Evolutionary conservation across 2,797 vertebrate species (phyloP).

Genomic region (Euphonia xanthogaster): DNA sequence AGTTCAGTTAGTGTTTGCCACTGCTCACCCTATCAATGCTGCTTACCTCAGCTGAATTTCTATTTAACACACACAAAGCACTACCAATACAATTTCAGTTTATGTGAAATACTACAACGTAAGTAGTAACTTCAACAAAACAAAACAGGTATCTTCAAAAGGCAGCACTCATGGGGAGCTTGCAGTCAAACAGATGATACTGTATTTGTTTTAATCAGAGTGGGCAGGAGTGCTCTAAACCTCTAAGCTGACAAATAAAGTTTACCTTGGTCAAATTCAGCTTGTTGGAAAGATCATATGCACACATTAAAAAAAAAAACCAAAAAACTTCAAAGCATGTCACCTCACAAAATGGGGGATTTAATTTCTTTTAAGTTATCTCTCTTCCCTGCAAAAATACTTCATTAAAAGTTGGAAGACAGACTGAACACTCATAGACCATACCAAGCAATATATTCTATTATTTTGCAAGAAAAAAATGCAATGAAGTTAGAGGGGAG

Average conservation of each 20-base stretch:
- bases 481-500: neutral
- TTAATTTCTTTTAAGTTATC: neutral
- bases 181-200: rapidly evolving
- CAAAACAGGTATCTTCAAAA: neutral
- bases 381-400: neutral
- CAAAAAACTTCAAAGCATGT: neutral
- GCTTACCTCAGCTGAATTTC: neutral
- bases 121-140: neutral
- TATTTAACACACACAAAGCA: neutral
- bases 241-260: neutral
- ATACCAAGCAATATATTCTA: neutral
- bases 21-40: rapidly evolving
- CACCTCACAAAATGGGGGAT: neutral
- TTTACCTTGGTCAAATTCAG: conserved; percentile 3
- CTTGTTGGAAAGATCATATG: neutral
- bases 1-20: neutral
- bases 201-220: neutral
- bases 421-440: neutral
- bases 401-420: neutral
- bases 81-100: neutral
- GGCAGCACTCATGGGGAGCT: neutral
- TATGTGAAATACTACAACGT: neutral
- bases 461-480: neutral
- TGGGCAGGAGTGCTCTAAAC: neutral
- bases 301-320: neutral